Evolutionary conservation across 1,140 invertebrate genomes (phyloP), one percentile per base, ranked within the genome.

Genomic region (Panagrolaimus sp.): DNA sequence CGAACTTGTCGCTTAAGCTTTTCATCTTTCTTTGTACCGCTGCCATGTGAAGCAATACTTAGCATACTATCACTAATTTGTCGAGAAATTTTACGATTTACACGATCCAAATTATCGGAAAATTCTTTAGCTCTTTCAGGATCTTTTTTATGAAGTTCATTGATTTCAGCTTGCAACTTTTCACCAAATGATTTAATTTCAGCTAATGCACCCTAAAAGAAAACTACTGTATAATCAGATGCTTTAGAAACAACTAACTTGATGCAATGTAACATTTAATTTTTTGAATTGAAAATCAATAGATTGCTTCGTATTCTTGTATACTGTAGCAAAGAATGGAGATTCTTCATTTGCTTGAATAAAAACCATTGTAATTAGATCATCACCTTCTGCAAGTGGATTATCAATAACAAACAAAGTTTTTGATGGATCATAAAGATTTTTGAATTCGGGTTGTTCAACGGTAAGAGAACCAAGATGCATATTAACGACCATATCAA

Each of bases 321-420:
- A 90, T 44, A 87, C 88, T 8, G 89, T 89, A 68, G 85, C 85
- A 79, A 96, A 94, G 75, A 93, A 91, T 5, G 92, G 92, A 38
- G 89, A 90, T 70, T 88, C 88, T 77, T 89, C 90, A 78, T 94
- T 88, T 0, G 91, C 91, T 89, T 86, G 66, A 13, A 73, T 27
- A 72, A 70, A 75, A 65, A 1, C 9, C 25, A 77, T 53, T 47
- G 64, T 20, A 51, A 76, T 63, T n/a, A 68, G 51, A 48, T 74
- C 45, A 20, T 68, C 72, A 23, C 75, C 72, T 43, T 82, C 72
- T 1, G 57, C 16, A 13, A 70, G 65, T 16, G 46, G 42, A 66
- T 79, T 82, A 64, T 79, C 77, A 68, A 80, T 78, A 13, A 81
- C 64, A 73, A 62, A 69, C 14, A 74, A 46, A 68, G 79, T 75